phyloP scores from a whole-genome alignment of 2,888 invertebrate species.

The Villa cingulata region DNA sequence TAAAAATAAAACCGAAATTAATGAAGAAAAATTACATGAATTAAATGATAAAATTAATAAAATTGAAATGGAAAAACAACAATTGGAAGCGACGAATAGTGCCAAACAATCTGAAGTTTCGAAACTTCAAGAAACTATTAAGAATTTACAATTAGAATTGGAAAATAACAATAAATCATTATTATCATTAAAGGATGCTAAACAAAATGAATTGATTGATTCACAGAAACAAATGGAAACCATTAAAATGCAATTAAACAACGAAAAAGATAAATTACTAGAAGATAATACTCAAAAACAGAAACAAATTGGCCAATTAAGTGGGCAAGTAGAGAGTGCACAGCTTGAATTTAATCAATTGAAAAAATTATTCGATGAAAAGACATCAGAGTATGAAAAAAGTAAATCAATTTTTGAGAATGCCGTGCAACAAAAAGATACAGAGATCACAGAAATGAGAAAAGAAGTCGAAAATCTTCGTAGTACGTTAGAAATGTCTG shows the following conservation, averaged over 20 bases:
- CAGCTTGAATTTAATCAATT: neutral
- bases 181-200: neutral
- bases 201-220: neutral
- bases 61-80: neutral
- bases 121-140: neutral
- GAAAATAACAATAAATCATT: neutral
- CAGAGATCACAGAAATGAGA: neutral
- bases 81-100: neutral
- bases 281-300: neutral
- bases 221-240: neutral
- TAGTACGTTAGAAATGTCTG: neutral
- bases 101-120: neutral
- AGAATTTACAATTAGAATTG: neutral
- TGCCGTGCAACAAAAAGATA: neutral
- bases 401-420: neutral
- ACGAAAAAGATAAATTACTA: neutral
- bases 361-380: neutral
- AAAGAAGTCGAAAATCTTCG: neutral
- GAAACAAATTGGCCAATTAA: neutral
- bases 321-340: neutral
- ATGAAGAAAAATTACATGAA: neutral
- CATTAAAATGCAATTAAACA: neutral
- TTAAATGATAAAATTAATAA: neutral
- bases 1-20: neutral
- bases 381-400: neutral